Percentiles rank a stretch among this genome's conserved stretches.
phyloP scores from a whole-genome alignment of 2,113 vertebrate species.

The Stigmatopora argus region DNA sequence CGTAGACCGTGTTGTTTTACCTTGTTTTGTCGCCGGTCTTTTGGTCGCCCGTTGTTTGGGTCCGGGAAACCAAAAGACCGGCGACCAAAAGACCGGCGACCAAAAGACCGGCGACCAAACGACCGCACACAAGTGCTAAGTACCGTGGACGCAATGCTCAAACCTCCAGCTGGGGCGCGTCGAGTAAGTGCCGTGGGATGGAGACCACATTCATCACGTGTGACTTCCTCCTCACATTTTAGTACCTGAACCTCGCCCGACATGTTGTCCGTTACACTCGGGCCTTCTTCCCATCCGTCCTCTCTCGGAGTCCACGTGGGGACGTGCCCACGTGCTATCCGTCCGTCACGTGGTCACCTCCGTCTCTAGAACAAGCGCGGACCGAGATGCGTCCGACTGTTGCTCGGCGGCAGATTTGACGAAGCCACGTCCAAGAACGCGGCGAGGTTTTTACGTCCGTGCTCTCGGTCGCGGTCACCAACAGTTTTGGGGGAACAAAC shows the following conservation, averaged over 20 bases:
- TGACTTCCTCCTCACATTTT: slow-evolving; percentile 8
- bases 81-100: too few species aligned
- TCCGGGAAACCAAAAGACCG: too few species aligned
- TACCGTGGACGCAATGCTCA: neutral
- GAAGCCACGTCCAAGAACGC: slow-evolving; percentile 52
- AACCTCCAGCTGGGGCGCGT: slow-evolving; percentile 24
- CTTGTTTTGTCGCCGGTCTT: too few species aligned
- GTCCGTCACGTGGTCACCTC: slow-evolving; percentile 1
- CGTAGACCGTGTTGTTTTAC: too few species aligned
- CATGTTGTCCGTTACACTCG: slow-evolving; percentile 4
- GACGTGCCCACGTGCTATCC: slow-evolving; percentile 36
- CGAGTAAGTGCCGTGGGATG: slow-evolving; percentile 63
- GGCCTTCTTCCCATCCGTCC: slow-evolving; percentile 2
- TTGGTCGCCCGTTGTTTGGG: too few species aligned
- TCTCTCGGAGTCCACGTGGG: slow-evolving; percentile 6
- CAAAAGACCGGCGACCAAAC: too few species aligned
- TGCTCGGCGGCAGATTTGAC: slow-evolving; percentile 41
- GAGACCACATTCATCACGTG: slow-evolving; percentile 38
- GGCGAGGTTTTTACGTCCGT: slow-evolving; percentile 63
- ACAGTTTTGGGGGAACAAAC: slow-evolving; percentile 34
- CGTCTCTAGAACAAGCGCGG: slow-evolving; percentile 19
- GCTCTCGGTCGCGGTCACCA: slow-evolving; percentile 52
- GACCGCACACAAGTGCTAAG: too few species aligned
- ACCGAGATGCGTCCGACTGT: slow-evolving; percentile 32
- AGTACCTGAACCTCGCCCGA: slow-evolving; percentile 7